Evolutionary conservation across 2,888 invertebrate genomes (phyloP), one percentile per base, ranked within the genome.

Genomic region (Beris morrisii): DNA sequence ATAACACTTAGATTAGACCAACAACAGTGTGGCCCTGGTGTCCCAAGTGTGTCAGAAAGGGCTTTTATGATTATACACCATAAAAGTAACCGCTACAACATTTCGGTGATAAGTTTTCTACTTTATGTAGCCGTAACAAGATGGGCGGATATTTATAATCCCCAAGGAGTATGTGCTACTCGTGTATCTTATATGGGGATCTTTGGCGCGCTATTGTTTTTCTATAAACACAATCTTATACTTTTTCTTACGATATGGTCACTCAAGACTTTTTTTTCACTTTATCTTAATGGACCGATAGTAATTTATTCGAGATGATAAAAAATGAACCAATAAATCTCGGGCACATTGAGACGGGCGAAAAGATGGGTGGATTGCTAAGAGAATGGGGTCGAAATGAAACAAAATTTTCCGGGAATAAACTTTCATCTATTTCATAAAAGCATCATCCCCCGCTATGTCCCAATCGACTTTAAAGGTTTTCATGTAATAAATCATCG

Each of bases 291-390:
- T 66, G 66, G 63, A 53, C 28, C 48, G 66, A 68, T 68, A 63
- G 68, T 57, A 65, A 66, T 68, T 68, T 68, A 68, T 66, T 63
- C 52, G 66, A 68, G 56, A 65, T 66, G 66, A 68, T 66, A 68
- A 68, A 68, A 68, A 68, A 66, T 66, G 63, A 57, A 56, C 54
- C 59, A 68, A 68, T 68, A 68, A 68, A 68, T 68, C 68, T 66
- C 54, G 38, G n/a, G 45, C 28, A 38, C 30, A 38, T 31, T 53
- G 53, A 32, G 22, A 53, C 32, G 22, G n/a, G 12, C 43, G 30
- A 52, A 64, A 64, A 54, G 43, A 59, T 59, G 50, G 44, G 44
- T 56, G 56, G 11, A 44, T 28, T 56, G 22, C 44, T 44, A 22
- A 56, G 22, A 22, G 22, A 44, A 22, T 28, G 30, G 13, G 44